phyloP scores from a whole-genome alignment of 2,113 vertebrate species.

The Cochlearius cochlearius region DNA sequence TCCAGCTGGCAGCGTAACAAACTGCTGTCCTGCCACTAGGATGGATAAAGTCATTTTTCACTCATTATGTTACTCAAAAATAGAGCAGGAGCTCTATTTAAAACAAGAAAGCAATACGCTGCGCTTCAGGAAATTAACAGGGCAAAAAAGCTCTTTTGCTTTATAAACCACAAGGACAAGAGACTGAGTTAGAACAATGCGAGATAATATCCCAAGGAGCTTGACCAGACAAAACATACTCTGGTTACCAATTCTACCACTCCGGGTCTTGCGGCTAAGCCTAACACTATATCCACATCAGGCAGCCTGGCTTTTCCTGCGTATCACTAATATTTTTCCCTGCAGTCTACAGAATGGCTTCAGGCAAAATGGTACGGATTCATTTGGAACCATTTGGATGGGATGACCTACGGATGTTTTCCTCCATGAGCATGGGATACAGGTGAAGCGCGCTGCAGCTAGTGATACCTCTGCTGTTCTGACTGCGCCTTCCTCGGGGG shows the following conservation, averaged over 20 bases:
- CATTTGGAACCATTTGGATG: background rate
- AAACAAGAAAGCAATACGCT: conserved; percentile 12
- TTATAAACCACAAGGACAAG: conserved; percentile 1
- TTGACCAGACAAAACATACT: background rate
- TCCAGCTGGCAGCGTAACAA: conserved; percentile 35
- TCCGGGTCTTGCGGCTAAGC: background rate
- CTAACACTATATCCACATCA: background rate
- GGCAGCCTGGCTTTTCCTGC: background rate
- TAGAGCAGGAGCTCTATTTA: conserved; percentile 44
- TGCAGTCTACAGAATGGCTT: background rate
- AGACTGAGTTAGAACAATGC: background rate
- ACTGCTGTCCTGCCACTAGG: conserved; percentile 25
- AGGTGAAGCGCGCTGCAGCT: background rate
- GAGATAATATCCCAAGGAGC: background rate
- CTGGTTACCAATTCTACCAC: background rate
- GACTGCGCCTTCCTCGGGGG: background rate
- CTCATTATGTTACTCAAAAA: conserved; percentile 52
- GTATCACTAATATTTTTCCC: background rate
- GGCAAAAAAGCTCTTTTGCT: background rate
- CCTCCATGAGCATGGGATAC: background rate
- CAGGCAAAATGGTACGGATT: background rate
- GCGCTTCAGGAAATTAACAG: conserved; percentile 22
- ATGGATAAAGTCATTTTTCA: conserved; percentile 44
- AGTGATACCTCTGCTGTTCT: background rate
- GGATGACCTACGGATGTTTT: background rate